Evolutionary conservation across 2,113 vertebrate genomes (phyloP).

Genomic region (Cololabis saira): DNA sequence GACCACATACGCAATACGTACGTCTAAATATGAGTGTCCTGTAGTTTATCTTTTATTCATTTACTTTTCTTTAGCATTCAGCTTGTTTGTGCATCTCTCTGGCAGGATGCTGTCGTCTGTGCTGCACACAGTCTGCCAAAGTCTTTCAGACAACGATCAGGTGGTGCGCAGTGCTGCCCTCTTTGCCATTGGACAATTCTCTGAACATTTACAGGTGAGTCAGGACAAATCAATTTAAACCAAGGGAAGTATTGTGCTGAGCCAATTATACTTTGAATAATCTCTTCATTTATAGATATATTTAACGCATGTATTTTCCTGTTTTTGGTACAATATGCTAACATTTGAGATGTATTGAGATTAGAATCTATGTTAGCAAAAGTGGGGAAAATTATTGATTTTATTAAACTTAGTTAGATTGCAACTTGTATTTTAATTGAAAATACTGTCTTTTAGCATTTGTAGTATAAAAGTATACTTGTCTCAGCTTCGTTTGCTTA

Average conservation of each 20-base stretch:
- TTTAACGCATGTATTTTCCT: neutral
- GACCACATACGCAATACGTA: slow-evolving; percentile 91
- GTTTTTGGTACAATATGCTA: too few relatives aligned
- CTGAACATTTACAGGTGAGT: slow-evolving; percentile 89
- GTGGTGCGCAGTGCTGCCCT: slow-evolving; percentile 87
- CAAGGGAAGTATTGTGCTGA: too few relatives aligned
- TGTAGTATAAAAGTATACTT: neutral
- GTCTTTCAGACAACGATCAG: slow-evolving; percentile 83
- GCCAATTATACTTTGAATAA: neutral
- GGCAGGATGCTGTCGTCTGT: slow-evolving; percentile 84
- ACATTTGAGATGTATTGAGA: too few relatives aligned
- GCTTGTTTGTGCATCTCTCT: slow-evolving; percentile 2
- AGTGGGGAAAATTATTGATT: too few relatives aligned
- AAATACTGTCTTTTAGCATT: too few relatives aligned
- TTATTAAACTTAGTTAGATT: too few relatives aligned
- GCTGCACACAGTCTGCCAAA: slow-evolving; percentile 86
- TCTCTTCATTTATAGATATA: neutral
- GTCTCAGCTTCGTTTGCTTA: neutral
- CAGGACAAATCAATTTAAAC: neutral
- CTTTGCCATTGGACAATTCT: slow-evolving; percentile 91
- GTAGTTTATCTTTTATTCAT: neutral
- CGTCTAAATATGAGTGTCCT: neutral
- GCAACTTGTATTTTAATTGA: too few relatives aligned
- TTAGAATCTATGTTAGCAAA: too few relatives aligned
- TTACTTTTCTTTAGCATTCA: neutral